Evolutionary conservation across 2,888 invertebrate genomes (phyloP), one percentile per base, ranked within the genome.

Genomic region (Gonocerus acuteangulatus): DNA sequence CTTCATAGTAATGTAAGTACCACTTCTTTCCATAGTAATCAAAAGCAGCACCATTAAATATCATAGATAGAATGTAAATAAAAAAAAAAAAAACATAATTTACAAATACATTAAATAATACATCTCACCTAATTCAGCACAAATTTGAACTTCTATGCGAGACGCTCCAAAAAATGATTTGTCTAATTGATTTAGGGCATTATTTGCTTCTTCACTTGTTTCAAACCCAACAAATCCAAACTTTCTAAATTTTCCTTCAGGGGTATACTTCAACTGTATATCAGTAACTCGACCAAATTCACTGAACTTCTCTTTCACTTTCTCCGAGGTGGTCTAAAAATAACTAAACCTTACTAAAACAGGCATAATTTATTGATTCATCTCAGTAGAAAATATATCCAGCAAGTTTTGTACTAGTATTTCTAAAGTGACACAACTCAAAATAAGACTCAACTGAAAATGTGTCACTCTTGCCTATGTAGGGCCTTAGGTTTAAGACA

Each of bases 171-270:
- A 83, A 72, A 83, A 95, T 1, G 89, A 85, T 62, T 89, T 86
- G 74, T 97, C 80, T 68, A 93, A 91, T 71, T 85, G 83, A 16
- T 86, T 78, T 32, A 84, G 78, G 0, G 96, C 96, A 32, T 78
- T 78, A 49, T 81, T 71, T 0, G 94, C 95, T 71, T 91, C 87
- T 49, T 85, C 82, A 65, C 87, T 87, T 19, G 79, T 83, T 71
- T 89, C 85, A 74, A 84, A 97, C 6, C 97, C 97, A 68, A 99
- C 78, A 72, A 97, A 97, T 2, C 87, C 93, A 76, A 97, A 97
- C 70, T 88, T 86, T 62, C 97, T 80, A 73, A 97, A 97, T 72
- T 85, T 85, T 7, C 96, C 95, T 77, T 91, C 86, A 69, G 86
- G 82, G 0, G 92, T 93, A 71, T 88, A 95, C 74, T 96, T 97